Base-by-base conservation (phyloP, 2,888 invertebrate genomes). In the Plebejus anna region DNA sequence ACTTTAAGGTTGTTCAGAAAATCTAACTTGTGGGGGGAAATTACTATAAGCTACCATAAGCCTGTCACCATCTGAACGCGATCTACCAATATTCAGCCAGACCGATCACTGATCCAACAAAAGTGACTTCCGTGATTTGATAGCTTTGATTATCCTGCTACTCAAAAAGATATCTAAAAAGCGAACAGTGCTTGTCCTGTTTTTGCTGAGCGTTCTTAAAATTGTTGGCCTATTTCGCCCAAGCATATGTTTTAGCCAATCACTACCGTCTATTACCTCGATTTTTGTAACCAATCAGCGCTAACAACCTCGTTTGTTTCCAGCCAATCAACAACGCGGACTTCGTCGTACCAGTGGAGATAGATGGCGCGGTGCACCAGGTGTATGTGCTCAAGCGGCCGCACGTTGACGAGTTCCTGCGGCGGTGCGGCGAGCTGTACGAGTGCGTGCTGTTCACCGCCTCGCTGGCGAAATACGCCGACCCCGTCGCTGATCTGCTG, bases 381-480 rank as follows among this genome's bases (percentile, higher is more conserved):
- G 98, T 98, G 85, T 99, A 99, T 94, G 99, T 99, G 80, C 95
- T 99, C 89, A 99, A 99, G 95, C 96, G 99, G 95, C 99, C 99
- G 89, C 98, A 98, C 94, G 99, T 99, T 76, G 99, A 99, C 94
- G 99, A 99, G 90, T 99, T 99, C 94, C 95, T 99, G 80, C 97
- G 98, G 88, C 96, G 98, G 84, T 99, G 99, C 97, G 99, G 99
- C 78, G 98, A 99, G 92, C 95, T 99, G 80, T 99, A 99, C 94
- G 99, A 99, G 93, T 99, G 99, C 94, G 98, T 99, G 82, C 96
- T 99, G 84, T 99, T 99, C 95, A 99, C 99, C 82, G 99, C 99
- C 82, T 98, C 98, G 92, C 95, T 99, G 89, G 98, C 99, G 79
- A 99, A 99, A 96, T 99, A 99, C 95, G 99, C 99, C 81, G 99